Conservation (phyloP, 2,888 invertebrate species). For the Sinhomidia bicolor region DNA sequence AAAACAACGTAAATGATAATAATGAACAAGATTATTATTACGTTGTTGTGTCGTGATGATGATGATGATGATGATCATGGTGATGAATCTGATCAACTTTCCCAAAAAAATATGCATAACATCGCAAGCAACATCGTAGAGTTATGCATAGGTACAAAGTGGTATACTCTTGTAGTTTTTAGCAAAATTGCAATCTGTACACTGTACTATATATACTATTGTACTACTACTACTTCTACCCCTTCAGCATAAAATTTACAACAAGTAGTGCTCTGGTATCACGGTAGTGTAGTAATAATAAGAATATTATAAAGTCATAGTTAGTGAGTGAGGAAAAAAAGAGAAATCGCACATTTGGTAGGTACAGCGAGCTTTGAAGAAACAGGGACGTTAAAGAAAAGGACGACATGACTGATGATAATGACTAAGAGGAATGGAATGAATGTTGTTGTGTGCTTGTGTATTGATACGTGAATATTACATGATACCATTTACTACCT, state of each 20-base stretch:
- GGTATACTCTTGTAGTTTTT: background rate
- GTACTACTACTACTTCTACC: background rate
- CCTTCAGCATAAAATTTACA: background rate
- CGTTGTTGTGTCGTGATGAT: background rate
- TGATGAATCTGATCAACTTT: slow-evolving; percentile 31
- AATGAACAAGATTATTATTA: background rate
- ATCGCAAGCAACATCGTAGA: background rate
- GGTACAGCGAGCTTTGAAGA: background rate
- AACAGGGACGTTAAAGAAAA: background rate
- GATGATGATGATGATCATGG: too few species aligned
- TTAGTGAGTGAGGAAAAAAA: slow-evolving; percentile 4
- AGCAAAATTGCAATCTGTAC: too few species aligned
- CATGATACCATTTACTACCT: background rate
- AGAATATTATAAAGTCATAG: too few species aligned
- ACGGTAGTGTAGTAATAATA: background rate
- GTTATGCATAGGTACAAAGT: too few species aligned
- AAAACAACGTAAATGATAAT: slow-evolving; percentile 27
- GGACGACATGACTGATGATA: slow-evolving; percentile 2
- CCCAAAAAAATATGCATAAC: slow-evolving; percentile 18
- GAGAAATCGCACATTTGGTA: slow-evolving; percentile 24
- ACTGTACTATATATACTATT: background rate
- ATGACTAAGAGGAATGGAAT: background rate
- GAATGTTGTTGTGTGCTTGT: too few species aligned
- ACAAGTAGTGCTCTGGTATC: background rate
- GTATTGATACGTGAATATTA: background rate